Percentiles rank a stretch among this genome's conserved stretches.
Evolutionary conservation across 2,797 vertebrate genomes (phyloP).

Genomic region (Cygnus olor): DNA sequence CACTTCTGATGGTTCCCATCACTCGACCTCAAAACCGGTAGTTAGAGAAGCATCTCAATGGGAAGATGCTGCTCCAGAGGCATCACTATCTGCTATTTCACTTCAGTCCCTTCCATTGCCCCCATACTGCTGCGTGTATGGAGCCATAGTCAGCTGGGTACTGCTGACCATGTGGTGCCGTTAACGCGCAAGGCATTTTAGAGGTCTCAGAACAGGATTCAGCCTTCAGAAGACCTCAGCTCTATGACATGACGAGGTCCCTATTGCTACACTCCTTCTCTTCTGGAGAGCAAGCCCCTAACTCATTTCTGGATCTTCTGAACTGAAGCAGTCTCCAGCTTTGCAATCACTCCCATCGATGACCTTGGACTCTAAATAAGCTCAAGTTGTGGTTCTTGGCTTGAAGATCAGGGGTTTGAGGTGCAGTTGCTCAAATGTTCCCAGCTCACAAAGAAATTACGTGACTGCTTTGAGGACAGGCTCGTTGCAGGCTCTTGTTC

Average conservation of each 20-base stretch:
- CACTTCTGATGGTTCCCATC: rapidly evolving
- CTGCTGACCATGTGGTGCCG: not conserved
- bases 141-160: rapidly evolving
- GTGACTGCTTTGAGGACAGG: not conserved
- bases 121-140: rapidly evolving
- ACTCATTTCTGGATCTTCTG: not conserved
- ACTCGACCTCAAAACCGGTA: not conserved
- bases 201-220: not conserved
- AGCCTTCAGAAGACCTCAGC: not conserved
- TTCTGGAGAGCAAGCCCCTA: too few relatives aligned
- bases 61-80: rapidly evolving
- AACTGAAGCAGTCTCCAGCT: not conserved
- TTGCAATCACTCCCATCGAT: not conserved
- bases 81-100: too few relatives aligned
- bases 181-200: rapidly evolving
- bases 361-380: not conserved
- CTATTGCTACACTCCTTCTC: not conserved
- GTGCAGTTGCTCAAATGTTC: not conserved
- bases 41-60: rapidly evolving
- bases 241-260: rapidly evolving
- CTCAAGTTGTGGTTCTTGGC: not conserved
- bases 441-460: not conserved
- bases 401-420: not conserved
- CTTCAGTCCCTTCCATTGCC: not conserved
- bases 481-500: not conserved